These are phyloP conservation scores for Muscicapa adusta DNA, from an alignment of 2,113 vertebrate genomes.

Conservation along the genomic window DNA sequence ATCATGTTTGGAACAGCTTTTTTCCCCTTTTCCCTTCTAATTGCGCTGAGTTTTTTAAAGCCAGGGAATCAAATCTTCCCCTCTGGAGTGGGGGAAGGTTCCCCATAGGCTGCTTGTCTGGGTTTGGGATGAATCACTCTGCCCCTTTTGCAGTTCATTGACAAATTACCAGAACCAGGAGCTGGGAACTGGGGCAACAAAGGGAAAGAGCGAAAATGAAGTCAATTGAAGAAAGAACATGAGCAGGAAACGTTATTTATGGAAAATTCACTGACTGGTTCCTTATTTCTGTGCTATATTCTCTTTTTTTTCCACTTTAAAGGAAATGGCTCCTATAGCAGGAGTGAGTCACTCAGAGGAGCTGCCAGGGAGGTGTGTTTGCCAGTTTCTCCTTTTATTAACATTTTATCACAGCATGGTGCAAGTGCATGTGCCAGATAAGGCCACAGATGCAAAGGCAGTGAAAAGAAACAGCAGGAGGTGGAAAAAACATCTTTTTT, in stretches of 20 bases:
- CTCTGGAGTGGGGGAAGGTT: constrained; percentile 17
- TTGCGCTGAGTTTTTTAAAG: constrained; percentile 58
- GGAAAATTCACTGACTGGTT: constrained; percentile 15
- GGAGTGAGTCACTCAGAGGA: not conserved
- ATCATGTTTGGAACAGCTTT: constrained; percentile 62
- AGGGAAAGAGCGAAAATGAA: not conserved
- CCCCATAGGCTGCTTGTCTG: constrained; percentile 59
- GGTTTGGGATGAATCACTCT: constrained; percentile 41
- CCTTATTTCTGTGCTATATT: constrained; percentile 13
- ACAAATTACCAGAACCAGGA: constrained; percentile 44
- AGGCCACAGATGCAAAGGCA: not conserved
- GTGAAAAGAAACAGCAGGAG: not conserved
- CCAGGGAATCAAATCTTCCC: constrained; percentile 57
- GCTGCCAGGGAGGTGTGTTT: not conserved
- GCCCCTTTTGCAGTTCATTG: constrained; percentile 24
- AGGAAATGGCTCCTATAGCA: constrained; percentile 12
- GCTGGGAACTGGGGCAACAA: not conserved
- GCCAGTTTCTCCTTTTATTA: not conserved
- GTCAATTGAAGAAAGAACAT: not conserved
- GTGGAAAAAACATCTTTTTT: not conserved
- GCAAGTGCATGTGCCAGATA: not conserved
- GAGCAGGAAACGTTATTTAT: constrained; percentile 26
- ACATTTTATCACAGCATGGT: constrained; percentile 33
- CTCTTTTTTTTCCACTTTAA: constrained; percentile 21
- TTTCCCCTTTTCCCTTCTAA: constrained; percentile 58